Evolutionary conservation across 2,113 vertebrate genomes (phyloP), one percentile per base, ranked within the genome.

Genomic region (Tylochromis polylepis): DNA sequence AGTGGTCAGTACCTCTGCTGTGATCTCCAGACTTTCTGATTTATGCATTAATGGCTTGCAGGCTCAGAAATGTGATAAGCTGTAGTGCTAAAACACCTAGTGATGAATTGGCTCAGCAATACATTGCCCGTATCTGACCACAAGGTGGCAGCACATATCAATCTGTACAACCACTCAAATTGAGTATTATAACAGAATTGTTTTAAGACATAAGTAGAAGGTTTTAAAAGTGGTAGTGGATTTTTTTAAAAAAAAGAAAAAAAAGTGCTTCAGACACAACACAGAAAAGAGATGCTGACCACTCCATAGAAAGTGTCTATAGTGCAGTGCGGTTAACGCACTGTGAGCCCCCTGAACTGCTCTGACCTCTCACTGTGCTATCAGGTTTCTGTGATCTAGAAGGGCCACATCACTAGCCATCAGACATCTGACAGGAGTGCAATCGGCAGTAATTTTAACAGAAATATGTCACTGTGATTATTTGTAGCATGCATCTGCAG

Each of bases 381-480:
- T 91, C 85, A 65, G 86, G 78, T 89, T 89, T 91, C 83, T 87
- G 92, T 41, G 65, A 90, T 88, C 83, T 86, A 72, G 62, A 95
- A 79, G 81, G 86, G 88, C 89, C 93, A 79, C 84, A 31, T 86
- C 84, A 78, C 86, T 85, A 51, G 85, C 43, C 59, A 65, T 88
- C 84, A 77, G 85, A 87, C 84, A 88, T 83, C 85, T 0, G 77
- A 86, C 86, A 79, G 85, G 82, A 94, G 79, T 57, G 57, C 34
- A 72, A 85, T 93, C 83, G 88, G 92, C 87, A 88, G 82, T 88
- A 85, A 62, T 85, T 90, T 92, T 91, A 91, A 94, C 36, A 6
- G 41, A 93, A 92, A 84, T 87, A 90, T 84, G 87, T 95, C 96
- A 96, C 95, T 96, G 96, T 96, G 95, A 96, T 93, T 79, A 92